phyloP scores from a whole-genome alignment of 2,888 invertebrate genomes.

The Fragum fragum region DNA sequence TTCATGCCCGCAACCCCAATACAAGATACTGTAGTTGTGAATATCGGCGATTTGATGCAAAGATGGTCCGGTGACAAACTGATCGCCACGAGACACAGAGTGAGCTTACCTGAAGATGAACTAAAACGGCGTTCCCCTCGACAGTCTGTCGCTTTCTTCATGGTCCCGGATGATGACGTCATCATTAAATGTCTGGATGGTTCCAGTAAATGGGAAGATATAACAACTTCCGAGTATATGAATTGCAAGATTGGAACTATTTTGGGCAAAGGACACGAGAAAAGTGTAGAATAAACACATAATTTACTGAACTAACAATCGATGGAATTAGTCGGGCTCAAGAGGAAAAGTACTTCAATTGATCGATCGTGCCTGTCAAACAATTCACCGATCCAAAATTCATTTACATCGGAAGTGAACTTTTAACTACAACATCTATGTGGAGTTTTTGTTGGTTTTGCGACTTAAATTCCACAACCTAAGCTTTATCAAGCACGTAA shows the following conservation, averaged over 20 bases:
- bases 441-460: too few species aligned
- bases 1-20: conserved; percentile 93
- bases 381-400: too few species aligned
- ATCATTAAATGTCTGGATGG: conserved; percentile 74
- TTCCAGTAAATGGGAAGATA: conserved; percentile 72
- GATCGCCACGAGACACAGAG: conserved; percentile 89
- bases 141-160: conserved; percentile 73
- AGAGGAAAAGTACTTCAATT: too few species aligned
- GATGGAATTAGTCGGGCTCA: too few species aligned
- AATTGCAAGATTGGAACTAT: conserved; percentile 3
- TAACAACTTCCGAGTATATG: conserved; percentile 64
- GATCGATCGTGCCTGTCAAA: too few species aligned
- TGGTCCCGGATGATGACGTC: conserved; percentile 69
- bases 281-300: too few species aligned
- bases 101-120: conserved; percentile 65
- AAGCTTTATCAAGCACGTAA: too few species aligned
- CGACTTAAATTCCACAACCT: too few species aligned
- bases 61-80: conserved; percentile 92
- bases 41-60: conserved; percentile 92
- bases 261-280: too few species aligned
- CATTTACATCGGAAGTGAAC: too few species aligned
- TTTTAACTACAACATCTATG: too few species aligned
- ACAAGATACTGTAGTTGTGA: conserved; percentile 92
- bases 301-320: too few species aligned
- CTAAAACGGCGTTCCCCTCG: conserved; percentile 40